Conservation (phyloP, 2,113 vertebrate species). For the Oreotrochilus melanogaster region DNA sequence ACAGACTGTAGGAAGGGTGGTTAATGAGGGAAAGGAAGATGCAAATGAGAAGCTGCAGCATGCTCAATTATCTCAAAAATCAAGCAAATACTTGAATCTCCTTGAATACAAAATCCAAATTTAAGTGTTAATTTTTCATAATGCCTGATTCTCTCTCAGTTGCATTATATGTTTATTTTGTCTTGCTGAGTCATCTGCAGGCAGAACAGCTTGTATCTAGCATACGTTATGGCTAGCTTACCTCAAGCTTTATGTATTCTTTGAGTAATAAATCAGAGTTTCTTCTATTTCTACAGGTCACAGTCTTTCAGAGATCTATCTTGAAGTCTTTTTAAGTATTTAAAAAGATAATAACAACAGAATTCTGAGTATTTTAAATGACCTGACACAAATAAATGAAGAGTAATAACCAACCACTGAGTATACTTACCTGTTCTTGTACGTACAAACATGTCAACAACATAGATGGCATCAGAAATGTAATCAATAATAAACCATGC, state of each 20-base stretch:
- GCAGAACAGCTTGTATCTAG: neutral
- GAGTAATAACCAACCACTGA: neutral
- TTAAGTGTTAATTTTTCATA: neutral
- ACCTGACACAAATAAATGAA: neutral
- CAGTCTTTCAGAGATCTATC: neutral
- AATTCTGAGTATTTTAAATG: neutral
- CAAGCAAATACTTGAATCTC: neutral
- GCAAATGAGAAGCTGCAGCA: neutral
- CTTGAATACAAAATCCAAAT: neutral
- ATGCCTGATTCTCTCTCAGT: neutral
- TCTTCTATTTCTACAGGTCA: neutral
- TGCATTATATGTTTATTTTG: neutral
- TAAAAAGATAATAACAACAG: neutral
- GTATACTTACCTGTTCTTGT: slow-evolving; percentile 88
- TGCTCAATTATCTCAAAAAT: neutral
- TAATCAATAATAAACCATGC: slow-evolving; percentile 90
- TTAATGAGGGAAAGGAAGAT: neutral
- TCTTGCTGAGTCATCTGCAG: neutral
- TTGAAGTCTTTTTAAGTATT: neutral
- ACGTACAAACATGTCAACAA: slow-evolving; percentile 91
- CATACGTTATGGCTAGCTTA: neutral
- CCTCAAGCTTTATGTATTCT: neutral
- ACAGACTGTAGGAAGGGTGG: neutral
- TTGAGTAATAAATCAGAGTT: neutral
- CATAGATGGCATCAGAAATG: slow-evolving; percentile 82